Evolutionary conservation across 2,797 vertebrate species (phyloP).

Genomic region (Hemitrygon akajei): DNA sequence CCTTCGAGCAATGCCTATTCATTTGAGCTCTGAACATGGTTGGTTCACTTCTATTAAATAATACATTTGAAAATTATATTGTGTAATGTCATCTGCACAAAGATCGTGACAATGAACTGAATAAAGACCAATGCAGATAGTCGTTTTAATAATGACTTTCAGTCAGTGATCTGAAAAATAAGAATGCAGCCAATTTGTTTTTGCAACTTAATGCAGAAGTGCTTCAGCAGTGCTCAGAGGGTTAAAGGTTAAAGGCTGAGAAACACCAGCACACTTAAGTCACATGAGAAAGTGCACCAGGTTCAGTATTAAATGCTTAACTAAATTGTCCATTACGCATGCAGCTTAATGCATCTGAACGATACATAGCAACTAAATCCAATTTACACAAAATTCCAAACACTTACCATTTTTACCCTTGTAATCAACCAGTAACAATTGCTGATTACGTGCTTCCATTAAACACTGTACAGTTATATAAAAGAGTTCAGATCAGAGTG

Average conservation of each 20-base stretch:
- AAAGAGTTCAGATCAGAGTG: constrained; percentile 63
- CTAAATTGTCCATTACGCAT: constrained; percentile 92
- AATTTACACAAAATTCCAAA: constrained; percentile 90
- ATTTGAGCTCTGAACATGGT: constrained; percentile 94
- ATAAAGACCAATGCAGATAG: constrained; percentile 58
- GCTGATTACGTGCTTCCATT: constrained; percentile 72
- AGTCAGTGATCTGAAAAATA: constrained; percentile 58
- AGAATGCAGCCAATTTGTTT: constrained; percentile 52
- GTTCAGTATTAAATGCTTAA: constrained; percentile 85
- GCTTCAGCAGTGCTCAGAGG: constrained; percentile 95
- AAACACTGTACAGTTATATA: constrained; percentile 80
- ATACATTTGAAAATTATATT: constrained; percentile 81
- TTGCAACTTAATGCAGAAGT: constrained; percentile 79
- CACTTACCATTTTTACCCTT: constrained; percentile 89
- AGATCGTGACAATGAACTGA: constrained; percentile 44
- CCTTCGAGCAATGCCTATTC: constrained; percentile 88
- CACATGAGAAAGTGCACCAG: constrained; percentile 78
- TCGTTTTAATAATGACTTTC: constrained; percentile 51
- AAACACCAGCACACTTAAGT: constrained; percentile 71
- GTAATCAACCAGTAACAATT: constrained; percentile 79
- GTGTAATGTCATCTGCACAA: constrained; percentile 76
- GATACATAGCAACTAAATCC: constrained; percentile 81
- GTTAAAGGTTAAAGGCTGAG: constrained; percentile 85
- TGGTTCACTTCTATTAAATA: constrained; percentile 77
- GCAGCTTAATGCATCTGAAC: constrained; percentile 82